phyloP scores from a whole-genome alignment of 2,797 vertebrate species.

The Morelia viridis region DNA sequence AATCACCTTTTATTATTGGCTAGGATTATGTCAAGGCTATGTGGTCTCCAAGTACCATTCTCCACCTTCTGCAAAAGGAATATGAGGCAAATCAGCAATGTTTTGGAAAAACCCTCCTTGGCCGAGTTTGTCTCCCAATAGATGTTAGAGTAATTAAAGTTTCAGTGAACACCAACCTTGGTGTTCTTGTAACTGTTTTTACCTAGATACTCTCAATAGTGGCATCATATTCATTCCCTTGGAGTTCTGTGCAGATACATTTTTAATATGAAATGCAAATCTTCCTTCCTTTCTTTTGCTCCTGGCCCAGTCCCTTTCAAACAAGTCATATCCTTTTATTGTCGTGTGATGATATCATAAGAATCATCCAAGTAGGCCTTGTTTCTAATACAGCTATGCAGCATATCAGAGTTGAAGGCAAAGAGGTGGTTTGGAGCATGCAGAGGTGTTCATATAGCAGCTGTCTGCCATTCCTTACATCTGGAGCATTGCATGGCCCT shows the following conservation, averaged over 20 bases:
- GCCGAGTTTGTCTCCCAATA: background rate
- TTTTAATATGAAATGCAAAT: background rate
- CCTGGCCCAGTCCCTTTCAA: background rate
- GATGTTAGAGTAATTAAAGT: background rate
- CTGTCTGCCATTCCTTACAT: background rate
- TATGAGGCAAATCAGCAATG: background rate
- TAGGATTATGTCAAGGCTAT: background rate
- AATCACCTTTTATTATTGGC: background rate
- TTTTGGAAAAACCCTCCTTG: background rate
- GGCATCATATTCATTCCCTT: background rate
- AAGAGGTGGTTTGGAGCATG: background rate
- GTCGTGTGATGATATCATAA: background rate
- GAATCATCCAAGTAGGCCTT: background rate
- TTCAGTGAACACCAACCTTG: background rate
- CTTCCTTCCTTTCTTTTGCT: background rate
- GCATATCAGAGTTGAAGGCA: background rate
- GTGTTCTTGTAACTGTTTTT: background rate
- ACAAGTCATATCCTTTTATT: background rate
- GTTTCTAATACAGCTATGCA: background rate
- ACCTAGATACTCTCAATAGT: background rate
- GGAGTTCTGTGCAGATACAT: background rate
- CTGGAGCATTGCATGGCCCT: background rate
- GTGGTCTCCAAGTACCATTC: background rate
- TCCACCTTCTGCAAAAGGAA: background rate
- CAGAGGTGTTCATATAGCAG: background rate